Conservation (phyloP, 1,140 invertebrate genomes). For the Drosophila orena region DNA sequence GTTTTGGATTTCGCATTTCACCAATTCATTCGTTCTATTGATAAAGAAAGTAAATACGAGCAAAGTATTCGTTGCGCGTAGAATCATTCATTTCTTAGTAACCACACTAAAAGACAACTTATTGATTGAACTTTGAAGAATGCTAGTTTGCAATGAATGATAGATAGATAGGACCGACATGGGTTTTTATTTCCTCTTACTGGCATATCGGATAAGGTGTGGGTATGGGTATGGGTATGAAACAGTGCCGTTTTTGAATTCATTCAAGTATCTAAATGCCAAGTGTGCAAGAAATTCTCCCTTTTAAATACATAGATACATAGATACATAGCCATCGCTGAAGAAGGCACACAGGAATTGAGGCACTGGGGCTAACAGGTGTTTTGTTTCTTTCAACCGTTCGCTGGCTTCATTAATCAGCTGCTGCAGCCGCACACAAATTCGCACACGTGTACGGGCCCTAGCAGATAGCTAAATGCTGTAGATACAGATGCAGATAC, state of each 20-base stretch:
- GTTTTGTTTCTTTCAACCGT: constrained; percentile 50
- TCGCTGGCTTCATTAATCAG: constrained; percentile 41
- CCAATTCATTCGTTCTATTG: not conserved
- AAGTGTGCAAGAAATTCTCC: not conserved
- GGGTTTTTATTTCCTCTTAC: not conserved
- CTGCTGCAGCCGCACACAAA: constrained; percentile 21
- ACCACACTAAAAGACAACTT: not conserved
- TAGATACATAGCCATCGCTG: constrained; percentile 21
- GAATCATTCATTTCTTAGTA: not conserved
- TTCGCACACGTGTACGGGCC: not conserved
- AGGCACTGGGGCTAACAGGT: constrained; percentile 64
- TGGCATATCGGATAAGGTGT: not conserved
- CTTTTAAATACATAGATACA: not conserved
- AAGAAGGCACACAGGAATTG: constrained; percentile 21
- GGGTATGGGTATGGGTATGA: not conserved
- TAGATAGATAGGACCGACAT: constrained; percentile 7
- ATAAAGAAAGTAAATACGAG: not conserved
- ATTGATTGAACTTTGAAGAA: constrained; percentile 7
- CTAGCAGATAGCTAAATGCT: constrained; percentile 18
- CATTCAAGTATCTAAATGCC: not conserved
- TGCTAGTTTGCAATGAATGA: not conserved
- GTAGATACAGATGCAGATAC: constrained; percentile 1
- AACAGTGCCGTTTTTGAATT: not conserved
- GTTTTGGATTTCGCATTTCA: constrained; percentile 1
- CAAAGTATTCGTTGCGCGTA: not conserved